Percentiles rank a stretch among this genome's conserved stretches.
Evolutionary conservation across 1,140 invertebrate genomes (phyloP).

Genomic region (Meloidogyne hapla): DNA sequence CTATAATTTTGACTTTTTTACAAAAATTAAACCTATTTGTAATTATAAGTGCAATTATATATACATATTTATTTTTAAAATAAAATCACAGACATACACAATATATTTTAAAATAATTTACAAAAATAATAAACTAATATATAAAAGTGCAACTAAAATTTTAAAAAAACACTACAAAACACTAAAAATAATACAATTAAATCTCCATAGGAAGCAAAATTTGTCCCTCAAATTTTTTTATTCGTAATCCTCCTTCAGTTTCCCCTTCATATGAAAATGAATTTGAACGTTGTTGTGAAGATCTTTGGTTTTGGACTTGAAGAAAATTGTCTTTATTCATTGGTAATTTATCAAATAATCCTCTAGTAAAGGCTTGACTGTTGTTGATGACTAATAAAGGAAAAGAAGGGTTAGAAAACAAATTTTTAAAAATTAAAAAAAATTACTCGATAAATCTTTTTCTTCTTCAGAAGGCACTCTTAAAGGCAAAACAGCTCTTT

Average conservation of each 20-base stretch:
- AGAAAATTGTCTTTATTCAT: constrained; percentile 1
- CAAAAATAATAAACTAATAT: background rate
- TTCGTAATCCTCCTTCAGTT: background rate
- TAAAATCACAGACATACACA: background rate
- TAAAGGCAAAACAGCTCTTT: constrained; percentile 21
- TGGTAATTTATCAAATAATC: background rate
- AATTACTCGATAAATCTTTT: background rate
- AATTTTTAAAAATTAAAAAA: background rate
- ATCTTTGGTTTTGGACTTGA: background rate
- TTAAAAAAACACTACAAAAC: too few species aligned
- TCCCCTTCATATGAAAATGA: background rate
- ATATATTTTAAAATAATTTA: background rate
- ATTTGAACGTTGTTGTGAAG: background rate
- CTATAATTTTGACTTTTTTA: too few species aligned
- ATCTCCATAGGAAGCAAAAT: background rate
- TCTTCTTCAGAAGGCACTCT: background rate
- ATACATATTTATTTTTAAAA: background rate
- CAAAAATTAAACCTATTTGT: too few species aligned
- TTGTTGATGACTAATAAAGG: background rate
- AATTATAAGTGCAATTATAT: constrained; percentile 4
- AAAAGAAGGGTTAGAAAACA: background rate
- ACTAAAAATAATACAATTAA: background rate
- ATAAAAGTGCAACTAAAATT: too few species aligned
- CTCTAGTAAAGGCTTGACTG: background rate
- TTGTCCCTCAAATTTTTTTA: background rate